Conservation (phyloP, 2,797 vertebrate species). For the Phaenicophaeus curvirostris region DNA sequence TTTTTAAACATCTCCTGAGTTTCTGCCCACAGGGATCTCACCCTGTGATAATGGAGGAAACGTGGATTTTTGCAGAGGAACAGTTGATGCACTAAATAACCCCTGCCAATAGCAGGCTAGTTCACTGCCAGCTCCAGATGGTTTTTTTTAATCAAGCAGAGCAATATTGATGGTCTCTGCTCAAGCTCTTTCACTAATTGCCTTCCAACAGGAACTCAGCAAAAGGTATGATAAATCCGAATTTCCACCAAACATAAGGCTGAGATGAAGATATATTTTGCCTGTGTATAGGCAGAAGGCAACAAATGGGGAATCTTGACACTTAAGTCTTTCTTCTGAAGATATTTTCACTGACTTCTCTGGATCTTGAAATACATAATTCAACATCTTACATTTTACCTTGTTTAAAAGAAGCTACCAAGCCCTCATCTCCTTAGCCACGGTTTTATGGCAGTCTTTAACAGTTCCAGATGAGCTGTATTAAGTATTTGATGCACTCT, state of each 20-base stretch:
- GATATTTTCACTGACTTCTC: not conserved
- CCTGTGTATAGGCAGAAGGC: not conserved
- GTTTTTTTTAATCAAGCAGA: constrained; percentile 70
- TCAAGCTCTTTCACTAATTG: constrained; percentile 70
- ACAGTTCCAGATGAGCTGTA: not conserved
- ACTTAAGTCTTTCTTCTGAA: constrained; percentile 4
- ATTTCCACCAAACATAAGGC: constrained; percentile 42
- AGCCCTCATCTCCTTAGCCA: not conserved
- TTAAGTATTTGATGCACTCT: not conserved
- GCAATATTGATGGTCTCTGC: constrained; percentile 67
- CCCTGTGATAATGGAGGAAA: constrained; percentile 17
- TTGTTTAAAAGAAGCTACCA: not conserved
- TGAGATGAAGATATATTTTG: constrained; percentile 34
- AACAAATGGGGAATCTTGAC: not conserved
- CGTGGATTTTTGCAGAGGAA: not conserved
- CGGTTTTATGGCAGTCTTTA: not conserved
- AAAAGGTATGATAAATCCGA: constrained; percentile 50
- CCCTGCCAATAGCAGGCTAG: constrained; percentile 31
- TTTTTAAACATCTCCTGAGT: constrained; percentile 13
- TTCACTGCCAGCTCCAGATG: constrained; percentile 53
- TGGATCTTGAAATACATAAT: constrained; percentile 25
- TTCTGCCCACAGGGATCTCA: not conserved
- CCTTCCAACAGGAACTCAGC: constrained; percentile 54
- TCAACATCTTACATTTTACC: not conserved
- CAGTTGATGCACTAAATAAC: constrained; percentile 54